Percentiles rank a stretch among this genome's conserved stretches.
Conservation (phyloP, 92 coral and sea anemone genomes). For the Isaurus tuberculatus region DNA sequence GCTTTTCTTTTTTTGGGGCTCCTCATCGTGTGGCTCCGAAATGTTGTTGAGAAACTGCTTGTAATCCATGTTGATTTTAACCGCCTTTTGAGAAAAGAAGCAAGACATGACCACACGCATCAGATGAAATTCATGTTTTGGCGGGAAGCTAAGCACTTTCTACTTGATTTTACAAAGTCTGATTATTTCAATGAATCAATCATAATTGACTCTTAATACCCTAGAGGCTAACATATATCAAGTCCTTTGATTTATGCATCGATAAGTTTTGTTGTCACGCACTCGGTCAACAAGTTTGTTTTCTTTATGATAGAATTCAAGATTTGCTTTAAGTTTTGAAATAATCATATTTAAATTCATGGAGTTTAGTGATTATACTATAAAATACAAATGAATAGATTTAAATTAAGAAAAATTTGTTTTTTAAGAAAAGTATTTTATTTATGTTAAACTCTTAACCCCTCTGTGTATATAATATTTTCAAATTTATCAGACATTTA, state of each 20-base stretch:
- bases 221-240: conserved; percentile 1
- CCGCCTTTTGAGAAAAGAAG: conserved; percentile 17
- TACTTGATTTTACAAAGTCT: conserved; percentile 26
- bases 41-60: conserved; percentile 42
- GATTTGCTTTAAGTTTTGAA: neutral
- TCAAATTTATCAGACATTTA: no score
- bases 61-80: conserved; percentile 51
- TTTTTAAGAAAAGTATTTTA: no score
- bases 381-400: neutral
- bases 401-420: no score
- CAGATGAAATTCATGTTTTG: neutral
- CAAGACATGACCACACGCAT: conserved; percentile 21
- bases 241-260: neutral
- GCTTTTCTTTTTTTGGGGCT: conserved; percentile 22
- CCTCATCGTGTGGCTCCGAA: conserved; percentile 22
- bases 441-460: no score
- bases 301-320: neutral
- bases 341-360: no score
- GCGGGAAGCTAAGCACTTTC: conserved; percentile 28
- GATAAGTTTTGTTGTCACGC: conserved; percentile 36
- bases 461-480: no score
- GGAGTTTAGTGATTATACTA: neutral
- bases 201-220: conserved; percentile 12
- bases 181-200: neutral
- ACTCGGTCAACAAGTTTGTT: neutral